Evolutionary conservation across 2,888 invertebrate genomes (phyloP), one percentile per base, ranked within the genome.

Genomic region (Copidosoma aretas): DNA sequence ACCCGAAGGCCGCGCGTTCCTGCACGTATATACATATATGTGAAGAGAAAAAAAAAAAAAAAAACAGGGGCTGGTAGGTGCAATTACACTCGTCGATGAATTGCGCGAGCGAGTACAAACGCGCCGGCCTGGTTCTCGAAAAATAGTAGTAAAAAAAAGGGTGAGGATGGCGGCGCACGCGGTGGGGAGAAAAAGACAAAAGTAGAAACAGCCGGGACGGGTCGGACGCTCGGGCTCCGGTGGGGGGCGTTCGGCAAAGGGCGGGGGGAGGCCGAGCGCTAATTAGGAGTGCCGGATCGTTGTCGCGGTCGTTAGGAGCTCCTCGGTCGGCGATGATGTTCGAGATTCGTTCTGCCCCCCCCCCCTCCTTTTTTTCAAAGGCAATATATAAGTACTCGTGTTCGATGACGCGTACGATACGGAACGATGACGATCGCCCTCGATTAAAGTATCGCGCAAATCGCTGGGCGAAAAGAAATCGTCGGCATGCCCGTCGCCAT

Each of bases 1-100:
- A n/a, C n/a, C n/a, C n/a, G n/a, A n/a, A 15, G 8, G 1, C 8
- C 17, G 32, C 1, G 21, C 49, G 24, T 57, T 56, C 59, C 67
- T 39, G 53, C 67, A 59, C 58, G 62, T 32, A 25, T 10, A 60
- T 66, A 32, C 8, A 32, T 32, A 60, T 60, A 21, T 21, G 58
- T 41, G 41, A 41, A 41, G 14, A 4, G 19, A 32, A 21, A n/a
- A 43, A 22, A 25, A n/a, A n/a, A n/a, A n/a, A n/a, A n/a, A n/a
- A n/a, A n/a, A n/a, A n/a, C n/a, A n/a, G n/a, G n/a, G n/a, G n/a
- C n/a, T n/a, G n/a, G n/a, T n/a, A 8, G 32, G 8, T 41, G 15
- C 39, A 58, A 15, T 58, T 58, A 41, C 41, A 58, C 22, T 41
- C 41, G 41, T 22, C 25, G 49, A 60, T 24, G 25, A 25, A 49